These are phyloP conservation scores for Formica aserva DNA, from an alignment of 2,888 invertebrate species.

Conservation along the genomic window DNA sequence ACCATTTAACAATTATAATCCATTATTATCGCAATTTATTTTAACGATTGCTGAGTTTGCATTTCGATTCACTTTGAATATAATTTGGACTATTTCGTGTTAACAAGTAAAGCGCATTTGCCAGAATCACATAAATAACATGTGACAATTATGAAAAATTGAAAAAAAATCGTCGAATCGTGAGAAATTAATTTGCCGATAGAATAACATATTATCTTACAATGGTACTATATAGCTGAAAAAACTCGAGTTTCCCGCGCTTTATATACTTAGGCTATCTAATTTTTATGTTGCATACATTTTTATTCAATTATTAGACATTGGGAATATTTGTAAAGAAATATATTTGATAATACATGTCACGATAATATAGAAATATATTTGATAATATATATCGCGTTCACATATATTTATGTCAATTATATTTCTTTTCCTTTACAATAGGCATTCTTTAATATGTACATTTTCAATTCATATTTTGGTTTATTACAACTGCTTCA, in stretches of 20 bases:
- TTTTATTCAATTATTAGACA: background rate
- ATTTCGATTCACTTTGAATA: background rate
- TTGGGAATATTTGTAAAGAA: background rate
- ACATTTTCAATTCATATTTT: background rate
- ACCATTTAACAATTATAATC: constrained; percentile 67
- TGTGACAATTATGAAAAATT: background rate
- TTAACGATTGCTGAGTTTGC: constrained; percentile 21
- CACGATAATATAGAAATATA: background rate
- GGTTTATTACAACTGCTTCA: background rate
- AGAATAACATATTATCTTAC: constrained; percentile 53
- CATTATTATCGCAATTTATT: constrained; percentile 70
- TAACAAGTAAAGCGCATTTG: no score
- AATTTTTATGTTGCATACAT: background rate
- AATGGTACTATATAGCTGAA: background rate
- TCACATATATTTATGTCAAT: background rate
- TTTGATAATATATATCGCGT: background rate
- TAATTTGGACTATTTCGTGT: background rate
- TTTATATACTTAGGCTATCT: background rate
- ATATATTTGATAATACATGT: background rate
- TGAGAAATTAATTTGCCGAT: constrained; percentile 60
- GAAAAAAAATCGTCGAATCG: constrained; percentile 19
- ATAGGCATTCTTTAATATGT: background rate
- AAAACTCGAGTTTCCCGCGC: background rate
- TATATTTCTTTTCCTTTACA: background rate
- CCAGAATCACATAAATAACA: background rate